Evolutionary conservation across 1,140 invertebrate species (phyloP), one percentile per base, ranked within the genome.

Genomic region (Scaptomyza pallida): DNA sequence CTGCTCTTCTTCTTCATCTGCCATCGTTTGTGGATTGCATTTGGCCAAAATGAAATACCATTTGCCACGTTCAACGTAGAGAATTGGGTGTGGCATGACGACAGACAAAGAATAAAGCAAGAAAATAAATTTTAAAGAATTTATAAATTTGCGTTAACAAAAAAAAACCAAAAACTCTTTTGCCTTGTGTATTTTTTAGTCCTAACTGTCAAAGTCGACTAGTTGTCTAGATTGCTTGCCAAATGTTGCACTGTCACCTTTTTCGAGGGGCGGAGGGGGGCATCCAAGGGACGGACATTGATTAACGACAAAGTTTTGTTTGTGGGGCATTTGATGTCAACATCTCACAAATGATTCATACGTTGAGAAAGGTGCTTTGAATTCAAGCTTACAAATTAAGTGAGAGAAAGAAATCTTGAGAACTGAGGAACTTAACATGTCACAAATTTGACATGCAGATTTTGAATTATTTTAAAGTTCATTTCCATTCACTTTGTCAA

Each of bases 261-360:
- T 64, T 15, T 30, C 6, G 23, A 8, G 37, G 43, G 50, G 9
- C 55, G n/a, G n/a, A 21, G 19, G 41, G 5, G 35, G 78, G 80
- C 78, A 76, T 52, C 23, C 6, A 4, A 4, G 16, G 48, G 37
- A 45, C 56, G 44, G 78, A 81, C 78, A 76, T 52, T 81, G 69
- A 76, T 61, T 60, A 68, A 74, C 78, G 60, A 65, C 43, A 65
- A 45, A 50, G 44, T 65, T 26, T 13, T 35, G 41, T 52, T n/a
- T n/a, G n/a, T 10, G 37, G 19, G 19, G 9, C 30, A 48, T 37
- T 16, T 50, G 35, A 48, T 43, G 57, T 61, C 19, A 19, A 17
- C 35, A 48, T 40, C 23, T 16, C 1, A 26, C 21, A 16, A 5
- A 5, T 30, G 16, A 51, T n/a, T 37, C 33, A 37, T 37, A 30